Evolutionary conservation across 2,888 invertebrate genomes (phyloP).

Genomic region (Isotomurus palustris): DNA sequence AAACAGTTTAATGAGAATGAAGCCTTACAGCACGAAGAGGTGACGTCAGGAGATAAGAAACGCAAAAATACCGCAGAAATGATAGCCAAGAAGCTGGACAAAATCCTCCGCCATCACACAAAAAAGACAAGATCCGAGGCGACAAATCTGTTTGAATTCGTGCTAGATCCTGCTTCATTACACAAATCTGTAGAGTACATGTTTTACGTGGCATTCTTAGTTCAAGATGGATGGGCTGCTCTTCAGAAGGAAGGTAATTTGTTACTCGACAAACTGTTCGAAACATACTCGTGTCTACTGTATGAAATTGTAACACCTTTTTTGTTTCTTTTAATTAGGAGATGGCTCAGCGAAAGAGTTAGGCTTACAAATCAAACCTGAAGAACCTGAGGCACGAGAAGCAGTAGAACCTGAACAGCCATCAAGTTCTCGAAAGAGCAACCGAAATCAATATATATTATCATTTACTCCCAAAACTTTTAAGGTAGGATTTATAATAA

Average conservation of each 20-base stretch:
- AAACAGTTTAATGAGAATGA: constrained; percentile 11
- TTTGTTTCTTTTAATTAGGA: background rate
- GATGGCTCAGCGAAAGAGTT: background rate
- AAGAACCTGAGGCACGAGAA: constrained; percentile 13
- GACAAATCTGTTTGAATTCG: constrained; percentile 23
- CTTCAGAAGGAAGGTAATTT: constrained; percentile 11
- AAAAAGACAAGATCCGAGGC: background rate
- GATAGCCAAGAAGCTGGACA: constrained; percentile 18
- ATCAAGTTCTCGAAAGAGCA: background rate
- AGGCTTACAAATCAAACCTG: constrained; percentile 19
- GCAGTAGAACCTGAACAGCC: background rate
- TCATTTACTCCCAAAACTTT: constrained; percentile 17
- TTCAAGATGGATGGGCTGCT: constrained; percentile 28
- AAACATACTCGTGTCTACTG: too few species aligned
- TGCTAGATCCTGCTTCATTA: constrained; percentile 17
- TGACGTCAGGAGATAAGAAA: constrained; percentile 4
- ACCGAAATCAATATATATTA: constrained; percentile 23
- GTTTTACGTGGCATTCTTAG: constrained; percentile 31
- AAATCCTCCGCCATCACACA: constrained; percentile 13
- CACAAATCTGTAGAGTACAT: constrained; percentile 24
- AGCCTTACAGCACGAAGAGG: constrained; percentile 27
- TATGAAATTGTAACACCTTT: background rate
- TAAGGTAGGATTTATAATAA: constrained; percentile 6
- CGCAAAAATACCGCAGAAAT: constrained; percentile 18
- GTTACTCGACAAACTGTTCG: too few species aligned